Conservation (phyloP, 2,888 invertebrate species). For the Caradrina clavipalpis region DNA sequence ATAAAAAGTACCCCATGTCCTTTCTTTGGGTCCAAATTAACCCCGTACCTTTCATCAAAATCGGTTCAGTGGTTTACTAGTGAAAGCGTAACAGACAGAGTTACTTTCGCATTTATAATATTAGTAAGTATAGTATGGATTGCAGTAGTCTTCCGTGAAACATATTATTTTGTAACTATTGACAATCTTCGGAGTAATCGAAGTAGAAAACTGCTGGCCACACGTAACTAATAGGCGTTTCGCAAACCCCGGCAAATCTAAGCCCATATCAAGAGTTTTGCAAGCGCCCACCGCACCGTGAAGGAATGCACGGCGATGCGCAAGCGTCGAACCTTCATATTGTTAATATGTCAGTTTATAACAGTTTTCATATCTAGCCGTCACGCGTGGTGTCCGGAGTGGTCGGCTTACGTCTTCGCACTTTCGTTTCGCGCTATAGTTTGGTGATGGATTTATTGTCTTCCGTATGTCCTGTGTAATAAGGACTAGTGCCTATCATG, state of each 20-base stretch:
- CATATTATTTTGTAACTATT: constrained; percentile 55
- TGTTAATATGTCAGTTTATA: constrained; percentile 58
- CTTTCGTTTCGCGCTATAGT: constrained; percentile 26
- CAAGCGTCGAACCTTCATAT: constrained; percentile 63
- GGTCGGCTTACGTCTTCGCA: constrained; percentile 7
- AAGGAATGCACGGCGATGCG: constrained; percentile 77
- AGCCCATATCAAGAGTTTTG: constrained; percentile 80
- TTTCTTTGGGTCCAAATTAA: no score
- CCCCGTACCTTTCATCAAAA: no score
- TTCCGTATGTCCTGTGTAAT: not conserved
- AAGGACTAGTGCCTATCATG: not conserved
- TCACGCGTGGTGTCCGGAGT: constrained; percentile 9
- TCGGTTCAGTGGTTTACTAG: no score
- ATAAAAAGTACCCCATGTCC: no score
- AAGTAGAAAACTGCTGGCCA: constrained; percentile 73
- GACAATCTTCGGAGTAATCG: constrained; percentile 61
- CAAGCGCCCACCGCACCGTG: constrained; percentile 79
- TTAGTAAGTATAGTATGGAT: constrained; percentile 1
- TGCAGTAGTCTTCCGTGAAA: constrained; percentile 7
- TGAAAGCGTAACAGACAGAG: no score
- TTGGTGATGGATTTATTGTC: constrained; percentile 21
- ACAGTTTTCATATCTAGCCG: constrained; percentile 47
- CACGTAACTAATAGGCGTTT: constrained; percentile 73
- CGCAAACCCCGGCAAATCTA: constrained; percentile 72
- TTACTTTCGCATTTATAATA: no score